These are phyloP conservation scores for Argentina silus DNA, from an alignment of 2,797 vertebrate genomes.

Conservation along the genomic window DNA sequence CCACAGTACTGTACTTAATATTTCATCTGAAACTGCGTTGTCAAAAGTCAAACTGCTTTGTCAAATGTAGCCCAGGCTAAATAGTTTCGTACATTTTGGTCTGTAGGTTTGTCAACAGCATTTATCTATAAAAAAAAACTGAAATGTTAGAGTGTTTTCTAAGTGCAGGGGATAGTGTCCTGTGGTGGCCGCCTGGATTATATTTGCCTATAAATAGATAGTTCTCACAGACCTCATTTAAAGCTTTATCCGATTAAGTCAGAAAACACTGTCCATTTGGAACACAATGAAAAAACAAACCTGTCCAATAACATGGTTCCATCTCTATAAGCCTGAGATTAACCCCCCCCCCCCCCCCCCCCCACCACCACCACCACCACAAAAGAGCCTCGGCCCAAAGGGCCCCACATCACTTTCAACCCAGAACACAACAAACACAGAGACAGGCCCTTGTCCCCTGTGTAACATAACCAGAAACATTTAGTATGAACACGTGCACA, in stretches of 20 bases:
- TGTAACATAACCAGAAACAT: no score
- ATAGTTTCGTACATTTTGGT: neutral
- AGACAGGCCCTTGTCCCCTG: no score
- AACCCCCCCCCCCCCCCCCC: conserved; percentile 35
- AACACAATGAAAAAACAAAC: conserved; percentile 65
- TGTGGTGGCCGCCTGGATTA: conserved; percentile 28
- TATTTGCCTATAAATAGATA: conserved; percentile 33
- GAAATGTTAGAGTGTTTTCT: neutral
- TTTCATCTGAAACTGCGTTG: conserved; percentile 2
- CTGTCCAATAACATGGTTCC: conserved; percentile 51
- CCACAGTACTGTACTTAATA: neutral
- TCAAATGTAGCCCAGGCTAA: neutral
- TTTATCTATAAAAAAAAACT: neutral
- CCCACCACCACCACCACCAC: no score
- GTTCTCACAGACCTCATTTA: neutral
- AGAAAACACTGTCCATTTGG: conserved; percentile 57
- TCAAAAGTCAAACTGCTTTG: no score
- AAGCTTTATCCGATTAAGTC: conserved; percentile 55
- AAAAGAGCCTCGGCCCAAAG: no score
- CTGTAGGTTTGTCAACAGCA: neutral
- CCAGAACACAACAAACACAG: no score
- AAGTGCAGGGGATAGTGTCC: neutral
- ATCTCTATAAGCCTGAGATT: conserved; percentile 64
- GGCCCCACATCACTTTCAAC: no score
- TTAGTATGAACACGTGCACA: no score